phyloP scores from a whole-genome alignment of 2,888 invertebrate species.

The Metacarcinus magister region DNA sequence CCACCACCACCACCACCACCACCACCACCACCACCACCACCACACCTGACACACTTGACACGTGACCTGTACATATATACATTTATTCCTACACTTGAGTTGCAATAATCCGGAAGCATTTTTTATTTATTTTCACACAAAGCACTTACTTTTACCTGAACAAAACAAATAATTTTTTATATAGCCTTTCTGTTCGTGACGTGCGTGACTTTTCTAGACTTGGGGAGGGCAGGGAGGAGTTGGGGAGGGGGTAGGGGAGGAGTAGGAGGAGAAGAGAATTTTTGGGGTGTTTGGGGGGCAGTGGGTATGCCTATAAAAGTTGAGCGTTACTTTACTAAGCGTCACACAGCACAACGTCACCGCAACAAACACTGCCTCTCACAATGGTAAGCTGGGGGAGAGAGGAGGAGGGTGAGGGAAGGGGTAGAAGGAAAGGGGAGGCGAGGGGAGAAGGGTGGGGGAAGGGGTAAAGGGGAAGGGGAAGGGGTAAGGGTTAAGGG shows the following conservation, averaged over 20 bases:
- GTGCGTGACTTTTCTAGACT: not conserved
- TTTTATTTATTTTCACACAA: not conserved
- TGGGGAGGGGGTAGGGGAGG: not conserved
- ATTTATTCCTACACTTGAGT: not conserved
- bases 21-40: not conserved
- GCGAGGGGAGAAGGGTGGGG: too few relatives aligned
- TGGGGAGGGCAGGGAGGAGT: not conserved
- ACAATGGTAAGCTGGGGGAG: not conserved
- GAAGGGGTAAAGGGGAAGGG: too few relatives aligned
- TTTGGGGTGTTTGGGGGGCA: not conserved
- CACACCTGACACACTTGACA: not conserved
- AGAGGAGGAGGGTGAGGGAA: too few relatives aligned
- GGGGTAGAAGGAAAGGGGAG: too few relatives aligned
- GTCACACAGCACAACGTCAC: not conserved
- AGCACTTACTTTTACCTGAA: conserved; percentile 3
- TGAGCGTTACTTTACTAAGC: not conserved
- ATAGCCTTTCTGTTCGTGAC: not conserved
- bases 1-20: not conserved
- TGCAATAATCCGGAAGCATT: not conserved
- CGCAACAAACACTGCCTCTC: not conserved
- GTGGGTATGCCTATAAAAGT: not conserved
- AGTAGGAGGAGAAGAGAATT: too few relatives aligned
- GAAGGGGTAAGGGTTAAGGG: too few relatives aligned
- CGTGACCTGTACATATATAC: not conserved
- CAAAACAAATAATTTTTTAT: not conserved